A percentile compares a stretch with the other conserved stretches of the same genome.
These are phyloP conservation scores for Andrena chrysosceles DNA, from an alignment of 2,888 invertebrate species.

Conservation along the genomic window DNA sequence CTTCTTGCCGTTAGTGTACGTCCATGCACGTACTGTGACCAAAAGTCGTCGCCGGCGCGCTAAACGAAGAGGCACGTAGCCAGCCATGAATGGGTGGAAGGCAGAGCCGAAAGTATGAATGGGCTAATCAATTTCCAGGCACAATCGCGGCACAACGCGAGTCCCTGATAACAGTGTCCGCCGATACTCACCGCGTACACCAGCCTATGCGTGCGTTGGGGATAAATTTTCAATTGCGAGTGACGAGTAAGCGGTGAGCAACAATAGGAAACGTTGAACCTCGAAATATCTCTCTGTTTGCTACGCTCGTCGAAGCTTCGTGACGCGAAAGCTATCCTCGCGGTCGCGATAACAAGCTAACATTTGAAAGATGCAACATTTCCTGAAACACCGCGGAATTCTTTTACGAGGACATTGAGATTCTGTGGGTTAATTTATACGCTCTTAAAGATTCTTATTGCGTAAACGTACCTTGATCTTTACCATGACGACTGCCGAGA, in stretches of 20 bases:
- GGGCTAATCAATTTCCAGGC: slow-evolving; percentile 70
- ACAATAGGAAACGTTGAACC: slow-evolving; percentile 39
- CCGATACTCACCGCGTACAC: slow-evolving; percentile 20
- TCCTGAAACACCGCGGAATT: background rate
- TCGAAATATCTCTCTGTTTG: slow-evolving; percentile 8
- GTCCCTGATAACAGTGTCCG: slow-evolving; percentile 43
- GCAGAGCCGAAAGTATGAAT: slow-evolving; percentile 69
- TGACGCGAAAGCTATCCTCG: slow-evolving; percentile 24
- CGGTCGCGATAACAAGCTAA: background rate
- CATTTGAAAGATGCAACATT: background rate
- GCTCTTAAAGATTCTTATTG: background rate
- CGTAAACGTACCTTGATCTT: background rate
- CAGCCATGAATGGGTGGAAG: slow-evolving; percentile 58
- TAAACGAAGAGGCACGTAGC: slow-evolving; percentile 55
- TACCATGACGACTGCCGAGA: too few species aligned
- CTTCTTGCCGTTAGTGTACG: background rate
- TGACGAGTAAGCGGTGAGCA: slow-evolving; percentile 36
- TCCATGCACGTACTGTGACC: background rate
- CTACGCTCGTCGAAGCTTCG: slow-evolving; percentile 13
- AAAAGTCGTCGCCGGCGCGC: slow-evolving; percentile 36
- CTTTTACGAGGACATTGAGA: background rate
- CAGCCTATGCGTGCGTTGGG: slow-evolving; percentile 13
- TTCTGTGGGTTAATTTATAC: background rate
- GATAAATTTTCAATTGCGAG: slow-evolving; percentile 61
- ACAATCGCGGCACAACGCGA: slow-evolving; percentile 61